A percentile compares a stretch with the other conserved stretches of the same genome.
Conservation (phyloP, 2,888 invertebrate genomes). For the Parnassius mnemosyne region DNA sequence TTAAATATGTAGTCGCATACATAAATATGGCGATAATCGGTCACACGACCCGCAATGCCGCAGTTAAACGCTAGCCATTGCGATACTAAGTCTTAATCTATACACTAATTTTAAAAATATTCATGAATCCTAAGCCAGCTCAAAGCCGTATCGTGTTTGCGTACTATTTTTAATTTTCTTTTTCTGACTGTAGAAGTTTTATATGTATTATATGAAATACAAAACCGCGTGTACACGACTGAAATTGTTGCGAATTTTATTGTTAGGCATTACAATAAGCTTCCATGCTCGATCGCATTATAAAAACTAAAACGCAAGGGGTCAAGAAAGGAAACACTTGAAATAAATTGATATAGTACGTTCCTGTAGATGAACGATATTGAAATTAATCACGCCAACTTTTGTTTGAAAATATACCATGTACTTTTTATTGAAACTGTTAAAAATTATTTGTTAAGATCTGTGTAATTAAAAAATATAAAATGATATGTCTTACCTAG, state of each 20-base stretch:
- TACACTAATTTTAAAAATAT: too few species aligned
- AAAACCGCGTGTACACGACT: background rate
- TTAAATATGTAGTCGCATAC: too few species aligned
- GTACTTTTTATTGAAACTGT: too few species aligned
- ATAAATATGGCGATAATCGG: too few species aligned
- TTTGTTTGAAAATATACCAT: background rate
- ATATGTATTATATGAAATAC: background rate
- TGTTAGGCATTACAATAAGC: background rate
- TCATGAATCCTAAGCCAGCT: background rate
- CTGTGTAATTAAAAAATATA: too few species aligned
- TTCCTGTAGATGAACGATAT: background rate
- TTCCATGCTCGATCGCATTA: constrained; percentile 16
- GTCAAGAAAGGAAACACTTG: constrained; percentile 7
- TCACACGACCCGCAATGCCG: too few species aligned
- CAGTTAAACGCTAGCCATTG: too few species aligned
- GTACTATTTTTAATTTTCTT: background rate
- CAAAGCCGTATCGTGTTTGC: background rate
- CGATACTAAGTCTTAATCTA: too few species aligned
- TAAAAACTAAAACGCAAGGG: constrained; percentile 12
- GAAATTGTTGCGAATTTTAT: background rate
- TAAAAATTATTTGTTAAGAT: too few species aligned
- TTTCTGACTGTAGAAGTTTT: background rate
- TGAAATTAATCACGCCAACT: background rate
- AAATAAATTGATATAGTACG: constrained; percentile 11
- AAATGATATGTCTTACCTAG: too few species aligned